Conservation (phyloP, 2,797 vertebrate species). For the Odontamblyopus lacepedii region DNA sequence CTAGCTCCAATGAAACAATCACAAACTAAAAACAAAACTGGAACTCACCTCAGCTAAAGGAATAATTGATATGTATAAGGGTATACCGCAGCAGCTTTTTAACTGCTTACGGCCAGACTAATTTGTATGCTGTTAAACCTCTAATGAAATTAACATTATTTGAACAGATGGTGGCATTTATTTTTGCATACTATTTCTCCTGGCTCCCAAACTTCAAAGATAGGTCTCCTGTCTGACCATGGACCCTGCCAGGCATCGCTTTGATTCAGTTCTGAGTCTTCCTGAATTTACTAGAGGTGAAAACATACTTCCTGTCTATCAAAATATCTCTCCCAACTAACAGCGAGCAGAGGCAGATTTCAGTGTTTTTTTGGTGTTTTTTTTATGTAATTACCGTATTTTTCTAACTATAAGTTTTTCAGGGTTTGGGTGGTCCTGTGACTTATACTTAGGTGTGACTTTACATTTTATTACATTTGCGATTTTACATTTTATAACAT, state of each 20-base stretch:
- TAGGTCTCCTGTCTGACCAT: background rate
- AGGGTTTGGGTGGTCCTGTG: too few species aligned
- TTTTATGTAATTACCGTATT: too few species aligned
- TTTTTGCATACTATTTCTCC: slow-evolving; percentile 24
- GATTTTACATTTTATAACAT: too few species aligned
- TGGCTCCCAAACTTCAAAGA: slow-evolving; percentile 7
- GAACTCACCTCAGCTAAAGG: slow-evolving; percentile 43
- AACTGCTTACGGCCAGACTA: slow-evolving; percentile 48
- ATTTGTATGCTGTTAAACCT: slow-evolving; percentile 49
- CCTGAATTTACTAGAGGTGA: background rate
- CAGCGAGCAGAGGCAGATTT: background rate
- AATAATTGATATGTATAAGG: slow-evolving; percentile 55
- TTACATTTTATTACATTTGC: too few species aligned
- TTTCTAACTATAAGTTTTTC: too few species aligned
- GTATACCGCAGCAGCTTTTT: slow-evolving; percentile 15
- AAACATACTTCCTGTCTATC: background rate
- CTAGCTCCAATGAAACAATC: slow-evolving; percentile 24
- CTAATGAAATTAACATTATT: slow-evolving; percentile 52
- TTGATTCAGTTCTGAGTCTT: slow-evolving; percentile 4
- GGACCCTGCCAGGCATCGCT: background rate
- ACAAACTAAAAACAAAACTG: slow-evolving; percentile 14
- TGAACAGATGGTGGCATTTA: slow-evolving; percentile 41
- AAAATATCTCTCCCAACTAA: background rate
- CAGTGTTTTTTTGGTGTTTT: background rate
- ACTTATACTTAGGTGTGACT: too few species aligned